Evolutionary conservation across 2,888 invertebrate species (phyloP), one percentile per base, ranked within the genome.

Genomic region (Blastobasis lacticolella): DNA sequence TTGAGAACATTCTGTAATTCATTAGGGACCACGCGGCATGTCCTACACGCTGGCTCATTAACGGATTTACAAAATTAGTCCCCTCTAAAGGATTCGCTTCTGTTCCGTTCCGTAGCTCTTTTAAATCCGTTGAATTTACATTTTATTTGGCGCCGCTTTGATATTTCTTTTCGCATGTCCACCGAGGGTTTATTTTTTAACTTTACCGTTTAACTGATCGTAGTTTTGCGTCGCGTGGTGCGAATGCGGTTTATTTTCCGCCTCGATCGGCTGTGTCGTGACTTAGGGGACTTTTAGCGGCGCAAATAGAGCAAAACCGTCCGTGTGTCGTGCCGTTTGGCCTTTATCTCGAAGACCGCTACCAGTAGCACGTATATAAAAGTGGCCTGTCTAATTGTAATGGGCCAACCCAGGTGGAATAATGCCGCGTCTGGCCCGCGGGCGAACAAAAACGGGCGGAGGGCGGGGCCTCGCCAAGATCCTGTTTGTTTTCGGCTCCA

Each of bases 401-500:
- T 73, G 66, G 72, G 66, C 61, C 66, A 66, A 65, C 62, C 67
- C 69, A 73, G 68, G 67, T 73, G 73, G 66, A 74, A 71, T 73
- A 69, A 73, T 66, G 63, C 64, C 61, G 61, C 58, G 57, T 62
- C 69, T 69, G 62, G 73, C 71, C 75, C 66, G 65, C 62, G 74
- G 74, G 64, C 67, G 69, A 58, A 66, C 66, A 71, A 71, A 71
- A 69, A 70, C 56, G 52, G 54, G 51, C 54, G 65, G 65, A 60
- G 71, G 74, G 71, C 70, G 75, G 70, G 72, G 61, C 67, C 73
- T 69, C 71, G 60, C 67, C 57, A 58, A 64, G 61, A 66, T 64
- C 67, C 68, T 86, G 83, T 88, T 88, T 87, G 85, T 85, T 87
- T 87, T 82, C 69, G 73, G 70, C 62, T 75, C 69, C 60, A 74